These are phyloP conservation scores for Diploptera punctata DNA, from an alignment of 2,888 invertebrate genomes.

Conservation along the genomic window DNA sequence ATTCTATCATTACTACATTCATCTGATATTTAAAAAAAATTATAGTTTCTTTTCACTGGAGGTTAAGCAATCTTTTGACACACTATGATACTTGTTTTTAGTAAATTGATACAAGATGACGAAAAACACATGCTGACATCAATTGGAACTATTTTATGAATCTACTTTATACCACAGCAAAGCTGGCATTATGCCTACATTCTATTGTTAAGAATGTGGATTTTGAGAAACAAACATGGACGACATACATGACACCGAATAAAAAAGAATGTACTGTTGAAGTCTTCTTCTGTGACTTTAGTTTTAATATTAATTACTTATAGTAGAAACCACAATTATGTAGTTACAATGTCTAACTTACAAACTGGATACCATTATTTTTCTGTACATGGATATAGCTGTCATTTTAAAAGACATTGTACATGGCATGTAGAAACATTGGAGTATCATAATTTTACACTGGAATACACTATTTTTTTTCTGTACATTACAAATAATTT, in stretches of 20 bases:
- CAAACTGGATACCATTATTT: neutral
- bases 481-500: slow-evolving; percentile 6
- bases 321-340: slow-evolving; percentile 6
- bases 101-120: slow-evolving; percentile 31
- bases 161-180: slow-evolving; percentile 31
- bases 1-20: slow-evolving; percentile 21
- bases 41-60: slow-evolving; percentile 29
- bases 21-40: no score
- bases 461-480: slow-evolving; percentile 8
- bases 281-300: slow-evolving; percentile 25
- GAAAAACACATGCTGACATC: slow-evolving; percentile 30
- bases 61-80: slow-evolving; percentile 26
- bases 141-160: slow-evolving; percentile 29
- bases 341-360: neutral
- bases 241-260: slow-evolving; percentile 31
- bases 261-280: slow-evolving; percentile 24
- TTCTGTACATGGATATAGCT: slow-evolving; percentile 8
- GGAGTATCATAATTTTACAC: slow-evolving; percentile 11
- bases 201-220: slow-evolving; percentile 26
- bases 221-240: slow-evolving; percentile 25
- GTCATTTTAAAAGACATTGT: neutral
- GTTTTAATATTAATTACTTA: slow-evolving; percentile 1
- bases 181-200: slow-evolving; percentile 29
- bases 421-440: slow-evolving; percentile 10
- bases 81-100: slow-evolving; percentile 30